Evolutionary conservation across 2,113 vertebrate species (phyloP).

Genomic region (Brachirus orientalis): DNA sequence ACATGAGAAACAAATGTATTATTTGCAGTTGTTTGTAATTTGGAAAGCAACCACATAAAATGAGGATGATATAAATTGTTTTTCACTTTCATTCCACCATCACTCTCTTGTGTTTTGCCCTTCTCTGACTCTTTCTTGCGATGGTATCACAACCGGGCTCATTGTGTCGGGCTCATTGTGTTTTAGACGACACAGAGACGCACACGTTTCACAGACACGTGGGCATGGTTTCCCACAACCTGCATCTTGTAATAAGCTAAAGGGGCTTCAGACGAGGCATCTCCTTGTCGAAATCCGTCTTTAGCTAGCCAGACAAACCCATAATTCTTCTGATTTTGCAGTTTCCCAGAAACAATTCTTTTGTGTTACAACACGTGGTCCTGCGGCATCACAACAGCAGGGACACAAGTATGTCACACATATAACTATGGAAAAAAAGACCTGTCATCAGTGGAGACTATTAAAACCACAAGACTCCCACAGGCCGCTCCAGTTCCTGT

Average conservation of each 20-base stretch:
- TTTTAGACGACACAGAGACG: too few species aligned
- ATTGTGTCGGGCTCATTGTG: too few species aligned
- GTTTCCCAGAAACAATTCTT: background rate
- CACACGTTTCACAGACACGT: too few species aligned
- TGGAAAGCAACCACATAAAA: too few species aligned
- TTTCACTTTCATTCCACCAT: background rate
- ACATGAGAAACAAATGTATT: background rate
- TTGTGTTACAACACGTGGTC: background rate
- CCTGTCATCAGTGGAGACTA: constrained; percentile 5
- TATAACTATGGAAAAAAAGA: constrained; percentile 5
- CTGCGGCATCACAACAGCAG: constrained; percentile 13
- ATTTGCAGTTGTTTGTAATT: too few species aligned
- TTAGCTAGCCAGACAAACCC: background rate
- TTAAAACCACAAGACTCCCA: constrained; percentile 40
- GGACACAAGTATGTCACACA: background rate
- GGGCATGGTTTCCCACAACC: too few species aligned
- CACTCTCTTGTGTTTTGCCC: too few species aligned
- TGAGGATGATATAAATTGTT: too few species aligned
- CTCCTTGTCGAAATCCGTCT: background rate
- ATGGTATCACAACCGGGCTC: too few species aligned
- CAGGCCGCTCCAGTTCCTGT: constrained; percentile 39
- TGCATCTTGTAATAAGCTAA: too few species aligned
- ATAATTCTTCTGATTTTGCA: background rate
- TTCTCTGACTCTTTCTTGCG: too few species aligned
- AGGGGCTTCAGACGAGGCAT: background rate